Evolutionary conservation across 92 coral and sea anemone species (phyloP).

Genomic region (Desmophyllum pertusum): DNA sequence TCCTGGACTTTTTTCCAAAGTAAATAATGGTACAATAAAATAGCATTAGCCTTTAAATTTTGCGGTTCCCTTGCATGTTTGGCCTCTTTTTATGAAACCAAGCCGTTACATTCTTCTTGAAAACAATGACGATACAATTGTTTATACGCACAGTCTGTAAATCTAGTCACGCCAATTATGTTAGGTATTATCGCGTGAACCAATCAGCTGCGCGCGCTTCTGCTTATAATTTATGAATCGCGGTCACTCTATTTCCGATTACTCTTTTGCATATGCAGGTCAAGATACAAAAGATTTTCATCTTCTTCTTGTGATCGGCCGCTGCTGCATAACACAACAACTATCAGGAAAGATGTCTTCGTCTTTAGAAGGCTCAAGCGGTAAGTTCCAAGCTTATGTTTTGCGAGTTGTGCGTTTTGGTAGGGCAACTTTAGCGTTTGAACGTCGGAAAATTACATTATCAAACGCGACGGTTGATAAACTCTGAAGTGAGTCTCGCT

Average conservation of each 20-base stretch:
- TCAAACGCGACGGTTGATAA: background rate
- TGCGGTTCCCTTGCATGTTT: background rate
- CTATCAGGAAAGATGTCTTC: slow-evolving; percentile 27
- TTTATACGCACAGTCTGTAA: background rate
- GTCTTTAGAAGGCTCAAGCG: slow-evolving; percentile 27
- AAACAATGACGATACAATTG: slow-evolving; percentile 28
- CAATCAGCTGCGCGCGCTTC: slow-evolving; percentile 27
- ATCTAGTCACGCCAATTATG: slow-evolving; percentile 50
- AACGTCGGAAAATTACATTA: background rate
- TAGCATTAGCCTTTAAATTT: background rate
- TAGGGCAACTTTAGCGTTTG: no score
- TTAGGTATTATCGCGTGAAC: slow-evolving; percentile 2
- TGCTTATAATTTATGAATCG: slow-evolving; percentile 36
- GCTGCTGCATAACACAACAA: slow-evolving; percentile 5
- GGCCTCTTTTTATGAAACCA: background rate
- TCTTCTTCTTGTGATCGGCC: slow-evolving; percentile 5
- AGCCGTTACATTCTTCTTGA: slow-evolving; percentile 22
- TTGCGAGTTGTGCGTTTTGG: background rate
- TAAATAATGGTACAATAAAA: background rate
- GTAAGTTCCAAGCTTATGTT: slow-evolving; percentile 1
- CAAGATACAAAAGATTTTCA: background rate
- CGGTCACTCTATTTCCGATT: slow-evolving; percentile 44
- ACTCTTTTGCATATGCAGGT: slow-evolving; percentile 28
- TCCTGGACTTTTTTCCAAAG: background rate
- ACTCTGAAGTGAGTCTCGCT: no score